These are phyloP conservation scores for Serinus canaria DNA, from an alignment of 2,113 vertebrate genomes.

Conservation along the genomic window DNA sequence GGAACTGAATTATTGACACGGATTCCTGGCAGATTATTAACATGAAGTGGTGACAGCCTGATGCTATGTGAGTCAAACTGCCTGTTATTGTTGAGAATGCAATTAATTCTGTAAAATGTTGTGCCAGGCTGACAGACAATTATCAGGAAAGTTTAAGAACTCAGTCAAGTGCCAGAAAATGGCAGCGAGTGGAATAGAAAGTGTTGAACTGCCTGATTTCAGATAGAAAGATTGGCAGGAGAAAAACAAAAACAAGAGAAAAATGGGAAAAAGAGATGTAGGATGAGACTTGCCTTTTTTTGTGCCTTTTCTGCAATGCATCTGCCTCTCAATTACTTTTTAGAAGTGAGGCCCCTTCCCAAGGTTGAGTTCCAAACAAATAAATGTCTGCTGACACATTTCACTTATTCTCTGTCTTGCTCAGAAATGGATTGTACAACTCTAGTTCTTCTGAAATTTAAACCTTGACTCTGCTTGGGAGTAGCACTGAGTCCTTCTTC, in stretches of 20 bases:
- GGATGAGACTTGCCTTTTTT: background rate
- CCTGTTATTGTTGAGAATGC: background rate
- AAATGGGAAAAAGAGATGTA: background rate
- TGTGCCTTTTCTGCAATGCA: background rate
- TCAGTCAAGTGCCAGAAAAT: background rate
- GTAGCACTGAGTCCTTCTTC: background rate
- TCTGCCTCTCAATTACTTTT: background rate
- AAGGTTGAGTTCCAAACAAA: background rate
- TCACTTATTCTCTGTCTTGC: background rate
- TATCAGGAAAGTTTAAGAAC: constrained; percentile 5
- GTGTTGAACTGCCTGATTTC: background rate
- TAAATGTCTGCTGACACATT: background rate
- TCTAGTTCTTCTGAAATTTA: background rate
- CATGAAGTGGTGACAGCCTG: background rate
- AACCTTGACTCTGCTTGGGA: background rate
- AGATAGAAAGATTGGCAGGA: background rate
- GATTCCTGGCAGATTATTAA: background rate
- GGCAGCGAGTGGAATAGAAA: background rate
- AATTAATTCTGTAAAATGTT: background rate
- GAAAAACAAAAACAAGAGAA: background rate
- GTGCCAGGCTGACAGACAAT: background rate
- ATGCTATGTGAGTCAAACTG: background rate
- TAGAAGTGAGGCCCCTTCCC: background rate
- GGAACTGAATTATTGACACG: background rate
- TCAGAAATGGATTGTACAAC: background rate